Conservation (phyloP, 2,113 vertebrate genomes). For the Carassius gibelio region DNA sequence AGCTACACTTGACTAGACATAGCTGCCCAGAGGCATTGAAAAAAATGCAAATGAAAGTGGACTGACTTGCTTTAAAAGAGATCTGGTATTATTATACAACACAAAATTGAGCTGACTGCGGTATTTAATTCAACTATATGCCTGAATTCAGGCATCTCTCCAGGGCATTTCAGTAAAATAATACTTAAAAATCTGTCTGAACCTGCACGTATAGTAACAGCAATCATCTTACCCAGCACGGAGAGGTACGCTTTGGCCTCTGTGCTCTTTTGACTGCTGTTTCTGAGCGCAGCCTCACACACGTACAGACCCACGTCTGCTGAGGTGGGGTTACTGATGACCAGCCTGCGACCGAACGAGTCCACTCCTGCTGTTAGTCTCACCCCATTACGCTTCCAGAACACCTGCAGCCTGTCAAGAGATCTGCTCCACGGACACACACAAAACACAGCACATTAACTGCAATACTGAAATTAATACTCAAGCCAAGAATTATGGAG, state of each 20-base stretch:
- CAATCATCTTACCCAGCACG: slow-evolving; percentile 80
- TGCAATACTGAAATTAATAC: slow-evolving; percentile 8
- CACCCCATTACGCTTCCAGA: slow-evolving; percentile 86
- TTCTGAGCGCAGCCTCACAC: slow-evolving; percentile 82
- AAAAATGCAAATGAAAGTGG: background rate
- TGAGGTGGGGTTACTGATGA: slow-evolving; percentile 76
- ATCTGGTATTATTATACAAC: background rate
- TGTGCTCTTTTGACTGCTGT: slow-evolving; percentile 75
- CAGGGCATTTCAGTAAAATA: background rate
- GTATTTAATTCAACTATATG: background rate
- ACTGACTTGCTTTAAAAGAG: background rate
- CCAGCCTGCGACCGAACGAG: slow-evolving; percentile 81
- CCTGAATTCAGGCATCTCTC: background rate
- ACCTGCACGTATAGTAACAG: background rate
- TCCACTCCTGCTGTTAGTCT: slow-evolving; percentile 79
- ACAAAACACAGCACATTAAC: slow-evolving; percentile 20
- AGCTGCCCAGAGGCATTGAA: background rate
- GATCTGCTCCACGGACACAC: slow-evolving; percentile 72
- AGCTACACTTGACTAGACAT: background rate
- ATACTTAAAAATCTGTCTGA: background rate
- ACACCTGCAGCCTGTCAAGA: slow-evolving; percentile 80
- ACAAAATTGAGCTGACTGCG: background rate
- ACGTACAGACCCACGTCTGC: slow-evolving; percentile 82
- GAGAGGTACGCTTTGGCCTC: slow-evolving; percentile 83
- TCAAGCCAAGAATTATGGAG: slow-evolving; percentile 3